Percentiles rank a stretch among this genome's conserved stretches.
Evolutionary conservation across 1,140 invertebrate species (phyloP).

Genomic region (Meteorus sp.): DNA sequence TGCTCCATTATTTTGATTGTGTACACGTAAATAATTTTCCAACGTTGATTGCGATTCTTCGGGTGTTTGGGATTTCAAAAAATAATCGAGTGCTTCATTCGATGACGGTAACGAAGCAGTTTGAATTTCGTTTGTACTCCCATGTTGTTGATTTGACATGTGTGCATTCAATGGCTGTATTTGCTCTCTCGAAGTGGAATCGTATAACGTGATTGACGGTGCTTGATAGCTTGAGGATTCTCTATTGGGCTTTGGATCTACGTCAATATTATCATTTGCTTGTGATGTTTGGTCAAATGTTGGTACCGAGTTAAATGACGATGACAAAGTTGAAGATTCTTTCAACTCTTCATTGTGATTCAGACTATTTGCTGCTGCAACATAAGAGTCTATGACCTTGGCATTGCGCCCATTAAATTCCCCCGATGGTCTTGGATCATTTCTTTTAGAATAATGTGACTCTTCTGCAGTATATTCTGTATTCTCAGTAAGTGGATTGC

Average conservation of each 20-base stretch:
- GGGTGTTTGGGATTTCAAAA: constrained; percentile 48
- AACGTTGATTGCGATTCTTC: constrained; percentile 46
- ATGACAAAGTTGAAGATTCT: background rate
- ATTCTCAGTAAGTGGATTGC: constrained; percentile 49
- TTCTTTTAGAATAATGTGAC: constrained; percentile 34
- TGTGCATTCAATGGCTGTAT: background rate
- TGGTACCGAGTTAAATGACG: background rate
- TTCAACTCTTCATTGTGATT: background rate
- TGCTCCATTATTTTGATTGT: background rate
- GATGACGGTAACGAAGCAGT: background rate
- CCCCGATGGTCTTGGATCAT: constrained; percentile 12
- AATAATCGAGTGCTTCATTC: constrained; percentile 31
- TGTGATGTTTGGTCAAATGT: background rate
- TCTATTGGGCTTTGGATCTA: background rate
- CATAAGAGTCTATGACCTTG: background rate
- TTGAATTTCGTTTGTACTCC: background rate
- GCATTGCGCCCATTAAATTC: background rate
- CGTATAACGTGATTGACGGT: constrained; percentile 2
- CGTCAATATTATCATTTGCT: background rate
- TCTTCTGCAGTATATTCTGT: constrained; percentile 52
- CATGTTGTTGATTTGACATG: background rate
- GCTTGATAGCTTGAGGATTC: background rate
- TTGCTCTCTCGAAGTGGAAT: constrained; percentile 1
- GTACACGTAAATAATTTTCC: constrained; percentile 41
- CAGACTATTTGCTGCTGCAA: constrained; percentile 1